phyloP scores from a whole-genome alignment of 1,140 invertebrate species.

The Scaptomyza montana region DNA sequence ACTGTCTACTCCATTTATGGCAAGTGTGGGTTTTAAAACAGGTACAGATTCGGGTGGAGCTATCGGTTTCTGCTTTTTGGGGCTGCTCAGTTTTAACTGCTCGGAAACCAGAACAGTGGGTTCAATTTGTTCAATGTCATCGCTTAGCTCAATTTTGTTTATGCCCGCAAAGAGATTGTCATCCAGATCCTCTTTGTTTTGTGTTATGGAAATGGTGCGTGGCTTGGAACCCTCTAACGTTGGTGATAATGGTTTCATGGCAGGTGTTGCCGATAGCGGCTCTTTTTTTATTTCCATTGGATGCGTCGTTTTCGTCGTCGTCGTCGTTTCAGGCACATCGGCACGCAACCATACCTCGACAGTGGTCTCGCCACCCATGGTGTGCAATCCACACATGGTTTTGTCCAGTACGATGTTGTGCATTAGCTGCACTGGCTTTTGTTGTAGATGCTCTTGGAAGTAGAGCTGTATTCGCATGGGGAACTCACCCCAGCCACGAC shows the following conservation, averaged over 20 bases:
- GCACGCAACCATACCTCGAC: slow-evolving; percentile 88
- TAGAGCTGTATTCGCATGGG: slow-evolving; percentile 91
- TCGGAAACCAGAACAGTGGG: slow-evolving; percentile 71
- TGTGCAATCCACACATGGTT: slow-evolving; percentile 94
- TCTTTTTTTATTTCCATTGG: not conserved
- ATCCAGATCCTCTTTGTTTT: slow-evolving; percentile 75
- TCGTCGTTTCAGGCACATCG: slow-evolving; percentile 43
- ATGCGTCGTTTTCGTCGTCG: not conserved
- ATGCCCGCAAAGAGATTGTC: slow-evolving; percentile 74
- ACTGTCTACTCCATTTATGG: slow-evolving; percentile 14
- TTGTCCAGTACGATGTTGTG: slow-evolving; percentile 93
- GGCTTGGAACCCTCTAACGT: slow-evolving; percentile 32
- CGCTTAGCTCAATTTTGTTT: slow-evolving; percentile 64
- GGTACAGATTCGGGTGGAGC: slow-evolving; percentile 4
- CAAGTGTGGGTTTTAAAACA: not conserved
- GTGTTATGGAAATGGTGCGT: slow-evolving; percentile 65
- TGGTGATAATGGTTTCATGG: not conserved
- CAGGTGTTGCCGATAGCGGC: not conserved
- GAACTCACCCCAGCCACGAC: slow-evolving; percentile 96
- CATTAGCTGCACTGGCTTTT: slow-evolving; percentile 91
- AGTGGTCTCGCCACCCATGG: slow-evolving; percentile 91
- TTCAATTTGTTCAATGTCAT: slow-evolving; percentile 72
- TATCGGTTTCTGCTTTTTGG: slow-evolving; percentile 41
- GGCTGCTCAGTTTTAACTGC: slow-evolving; percentile 62
- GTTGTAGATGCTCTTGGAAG: slow-evolving; percentile 88